Percentiles rank a stretch among this genome's conserved stretches.
Conservation (phyloP, 2,888 invertebrate species). For the Incurvaria masculella region DNA sequence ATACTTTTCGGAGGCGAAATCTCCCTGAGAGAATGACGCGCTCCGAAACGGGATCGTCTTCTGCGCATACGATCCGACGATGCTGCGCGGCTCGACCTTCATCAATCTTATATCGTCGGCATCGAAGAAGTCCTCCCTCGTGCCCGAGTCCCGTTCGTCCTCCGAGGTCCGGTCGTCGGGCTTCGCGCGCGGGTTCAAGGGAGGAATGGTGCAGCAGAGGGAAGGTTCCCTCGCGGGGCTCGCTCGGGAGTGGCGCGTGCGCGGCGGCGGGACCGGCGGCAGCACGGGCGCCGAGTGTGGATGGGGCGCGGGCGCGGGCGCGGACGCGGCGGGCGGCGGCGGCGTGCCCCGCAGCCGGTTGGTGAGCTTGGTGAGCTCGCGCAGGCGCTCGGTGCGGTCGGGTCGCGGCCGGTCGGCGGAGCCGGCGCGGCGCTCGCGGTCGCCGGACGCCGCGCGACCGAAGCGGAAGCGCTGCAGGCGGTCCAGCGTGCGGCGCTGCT, state of each 20-base stretch:
- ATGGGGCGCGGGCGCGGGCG: slow-evolving; percentile 36
- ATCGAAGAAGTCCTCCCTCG: slow-evolving; percentile 37
- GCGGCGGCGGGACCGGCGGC: slow-evolving; percentile 57
- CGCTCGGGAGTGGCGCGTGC: slow-evolving; percentile 44
- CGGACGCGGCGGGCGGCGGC: slow-evolving; percentile 30
- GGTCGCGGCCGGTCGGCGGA: slow-evolving; percentile 26
- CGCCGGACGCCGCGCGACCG: slow-evolving; percentile 55
- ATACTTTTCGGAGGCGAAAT: slow-evolving; percentile 62
- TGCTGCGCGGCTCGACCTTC: slow-evolving; percentile 58
- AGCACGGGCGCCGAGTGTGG: slow-evolving; percentile 52
- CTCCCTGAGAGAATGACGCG: slow-evolving; percentile 86
- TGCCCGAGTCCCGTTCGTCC: slow-evolving; percentile 40
- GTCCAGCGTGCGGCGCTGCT: slow-evolving; percentile 71
- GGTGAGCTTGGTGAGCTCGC: slow-evolving; percentile 70
- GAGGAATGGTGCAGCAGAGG: slow-evolving; percentile 10
- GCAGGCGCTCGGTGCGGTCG: slow-evolving; percentile 65
- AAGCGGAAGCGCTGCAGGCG: slow-evolving; percentile 77
- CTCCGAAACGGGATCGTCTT: slow-evolving; percentile 74
- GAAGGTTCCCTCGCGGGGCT: slow-evolving; percentile 35
- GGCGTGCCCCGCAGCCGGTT: slow-evolving; percentile 65
- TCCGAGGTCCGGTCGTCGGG: slow-evolving; percentile 28
- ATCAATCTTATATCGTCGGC: slow-evolving; percentile 49
- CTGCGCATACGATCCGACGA: slow-evolving; percentile 60
- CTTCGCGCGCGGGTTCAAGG: slow-evolving; percentile 8
- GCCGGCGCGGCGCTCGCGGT: slow-evolving; percentile 26